Percentiles rank a stretch among this genome's conserved stretches.
Conservation (phyloP, 1,140 invertebrate genomes). For the Cydia pomonella region DNA sequence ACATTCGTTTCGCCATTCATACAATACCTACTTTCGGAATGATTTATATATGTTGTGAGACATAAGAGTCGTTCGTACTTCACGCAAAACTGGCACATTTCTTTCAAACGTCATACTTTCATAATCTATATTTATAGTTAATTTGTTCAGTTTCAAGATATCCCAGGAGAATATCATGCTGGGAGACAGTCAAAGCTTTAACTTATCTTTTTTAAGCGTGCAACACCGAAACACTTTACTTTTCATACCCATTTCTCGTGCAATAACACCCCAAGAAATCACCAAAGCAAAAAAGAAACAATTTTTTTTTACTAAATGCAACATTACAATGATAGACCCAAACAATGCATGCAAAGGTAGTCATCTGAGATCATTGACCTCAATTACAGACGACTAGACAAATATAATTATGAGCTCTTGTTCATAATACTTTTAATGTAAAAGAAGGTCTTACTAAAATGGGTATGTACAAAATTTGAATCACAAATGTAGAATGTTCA, state of each 20-base stretch:
- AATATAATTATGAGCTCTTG: background rate
- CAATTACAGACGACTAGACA: background rate
- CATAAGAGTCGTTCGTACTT: slow-evolving; percentile 26
- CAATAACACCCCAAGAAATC: slow-evolving; percentile 35
- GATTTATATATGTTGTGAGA: background rate
- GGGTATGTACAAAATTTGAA: slow-evolving; percentile 47
- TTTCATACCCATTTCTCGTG: slow-evolving; percentile 37
- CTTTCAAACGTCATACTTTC: slow-evolving; percentile 39
- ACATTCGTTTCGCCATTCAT: slow-evolving; percentile 5
- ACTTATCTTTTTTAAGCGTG: slow-evolving; percentile 60
- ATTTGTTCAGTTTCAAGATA: slow-evolving; percentile 55
- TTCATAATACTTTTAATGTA: background rate
- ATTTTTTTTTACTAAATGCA: slow-evolving; percentile 36
- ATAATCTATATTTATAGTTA: slow-evolving; percentile 39
- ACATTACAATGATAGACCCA: slow-evolving; percentile 45
- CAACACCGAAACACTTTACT: slow-evolving; percentile 54
- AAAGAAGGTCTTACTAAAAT: background rate
- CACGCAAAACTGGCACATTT: slow-evolving; percentile 33
- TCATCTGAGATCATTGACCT: slow-evolving; percentile 43
- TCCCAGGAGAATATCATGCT: slow-evolving; percentile 60
- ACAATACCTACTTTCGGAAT: background rate
- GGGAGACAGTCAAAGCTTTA: slow-evolving; percentile 47
- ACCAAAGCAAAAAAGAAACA: slow-evolving; percentile 30
- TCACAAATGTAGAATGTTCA: slow-evolving; percentile 46
- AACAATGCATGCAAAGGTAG: slow-evolving; percentile 50